Base-by-base conservation (phyloP, 2,797 vertebrate genomes). In the Gallinago solitaria region DNA sequence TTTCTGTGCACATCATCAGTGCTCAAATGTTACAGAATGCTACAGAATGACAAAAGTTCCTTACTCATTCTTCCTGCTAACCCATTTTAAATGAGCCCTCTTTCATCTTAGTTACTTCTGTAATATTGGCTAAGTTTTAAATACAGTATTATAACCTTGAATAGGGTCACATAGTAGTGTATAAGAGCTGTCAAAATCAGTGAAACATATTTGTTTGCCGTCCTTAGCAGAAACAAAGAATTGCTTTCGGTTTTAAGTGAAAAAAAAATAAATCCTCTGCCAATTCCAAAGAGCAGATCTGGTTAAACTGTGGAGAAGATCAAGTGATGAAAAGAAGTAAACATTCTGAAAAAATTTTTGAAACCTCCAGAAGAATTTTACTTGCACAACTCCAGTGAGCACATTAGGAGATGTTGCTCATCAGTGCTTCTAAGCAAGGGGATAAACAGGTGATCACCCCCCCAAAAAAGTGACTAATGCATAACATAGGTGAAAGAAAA, bases 401-500 rank as follows among this genome's bases (percentile, higher is more conserved):
- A 0, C 32, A 53, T 81, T n/a, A 39, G 30, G 30, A 91, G 27
- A 8, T 23, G 32, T 11, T 32, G 27, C 21, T 87, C 45, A 77
- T n/a, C 48, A 16, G 9, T 15, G 43, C 35, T 68, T 25, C 41
- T 41, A 61, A 54, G 23, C 18, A 69, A 63, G 15, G 15, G 50
- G 8, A 59, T 11, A 25, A 71, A 79, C 6, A 33, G 21, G 9
- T 19, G 24, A 18, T 27, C 21, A 93, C 23, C 32, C 45, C 45
- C 56, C 56, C 39, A 1, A 10, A 65, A 63, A 3, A 57, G 19
- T 14, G 21, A 83, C 15, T 35, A 35, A 50, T 14, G 25, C 5
- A 60, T 32, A 76, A 79, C 0, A 0, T 0, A 6, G 6, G 15
- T 28, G 13, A 23, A 78, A 75, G n/a, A 56, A 28, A 39, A 19